Percentiles rank a stretch among this genome's conserved stretches.
Conservation (phyloP, 1,140 invertebrate genomes). For the Gryllus bimaculatus region DNA sequence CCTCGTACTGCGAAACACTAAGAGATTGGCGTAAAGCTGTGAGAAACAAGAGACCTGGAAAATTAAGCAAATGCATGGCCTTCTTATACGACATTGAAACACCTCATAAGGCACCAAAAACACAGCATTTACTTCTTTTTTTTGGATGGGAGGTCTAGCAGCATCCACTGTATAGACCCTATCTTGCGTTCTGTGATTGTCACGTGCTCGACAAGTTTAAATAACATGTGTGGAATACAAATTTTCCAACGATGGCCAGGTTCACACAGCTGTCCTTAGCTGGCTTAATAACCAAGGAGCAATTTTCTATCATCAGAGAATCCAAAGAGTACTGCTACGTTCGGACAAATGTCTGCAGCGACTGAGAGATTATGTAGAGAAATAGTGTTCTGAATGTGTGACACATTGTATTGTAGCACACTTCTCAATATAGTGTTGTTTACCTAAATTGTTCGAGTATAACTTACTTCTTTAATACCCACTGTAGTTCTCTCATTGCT, state of each 20-base stretch:
- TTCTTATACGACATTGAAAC: conserved; percentile 20
- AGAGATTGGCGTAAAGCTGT: neutral
- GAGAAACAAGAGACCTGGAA: neutral
- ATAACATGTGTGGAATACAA: conserved; percentile 7
- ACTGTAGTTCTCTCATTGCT: neutral
- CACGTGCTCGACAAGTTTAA: neutral
- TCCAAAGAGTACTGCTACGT: neutral
- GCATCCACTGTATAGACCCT: conserved; percentile 29
- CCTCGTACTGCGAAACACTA: conserved; percentile 11
- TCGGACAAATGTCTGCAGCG: neutral
- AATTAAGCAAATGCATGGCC: conserved; percentile 17
- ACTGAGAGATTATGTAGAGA: conserved; percentile 6
- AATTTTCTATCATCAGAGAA: neutral
- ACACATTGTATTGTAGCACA: neutral
- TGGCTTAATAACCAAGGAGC: neutral
- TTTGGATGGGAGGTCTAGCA: conserved; percentile 24
- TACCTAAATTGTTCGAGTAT: neutral
- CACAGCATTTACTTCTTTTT: conserved; percentile 19
- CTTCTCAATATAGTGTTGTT: neutral
- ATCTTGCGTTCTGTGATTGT: conserved; percentile 27
- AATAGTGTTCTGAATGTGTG: neutral
- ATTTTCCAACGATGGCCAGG: neutral
- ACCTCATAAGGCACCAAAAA: conserved; percentile 7
- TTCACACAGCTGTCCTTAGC: neutral
- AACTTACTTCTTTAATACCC: neutral